phyloP scores from a whole-genome alignment of 2,113 vertebrate genomes.

The Hypocryptadius cinnamomeus region DNA sequence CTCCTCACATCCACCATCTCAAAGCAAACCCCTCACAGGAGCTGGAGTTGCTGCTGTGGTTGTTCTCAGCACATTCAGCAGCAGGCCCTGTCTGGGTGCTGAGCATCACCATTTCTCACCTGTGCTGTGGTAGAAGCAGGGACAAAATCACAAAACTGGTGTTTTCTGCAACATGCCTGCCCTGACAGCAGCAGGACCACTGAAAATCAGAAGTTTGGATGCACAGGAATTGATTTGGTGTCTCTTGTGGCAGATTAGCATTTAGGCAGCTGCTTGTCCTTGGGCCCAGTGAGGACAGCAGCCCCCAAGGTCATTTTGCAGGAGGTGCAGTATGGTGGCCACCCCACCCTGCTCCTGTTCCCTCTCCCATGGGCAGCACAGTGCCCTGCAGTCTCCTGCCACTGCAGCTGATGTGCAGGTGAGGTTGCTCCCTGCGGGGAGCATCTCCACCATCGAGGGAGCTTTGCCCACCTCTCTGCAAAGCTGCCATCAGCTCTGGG shows the following conservation, averaged over 20 bases:
- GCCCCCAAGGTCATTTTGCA: not conserved
- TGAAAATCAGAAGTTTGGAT: not conserved
- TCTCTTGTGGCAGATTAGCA: not conserved
- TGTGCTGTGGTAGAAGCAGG: not conserved
- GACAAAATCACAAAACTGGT: not conserved
- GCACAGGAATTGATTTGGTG: not conserved
- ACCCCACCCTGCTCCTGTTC: not conserved
- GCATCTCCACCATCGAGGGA: accelerated
- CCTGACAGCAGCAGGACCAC: not conserved
- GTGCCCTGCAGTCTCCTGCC: not conserved
- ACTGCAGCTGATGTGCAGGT: not conserved
- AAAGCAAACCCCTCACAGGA: not conserved
- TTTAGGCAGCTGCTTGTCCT: not conserved
- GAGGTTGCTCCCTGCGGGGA: not conserved
- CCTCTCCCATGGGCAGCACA: not conserved
- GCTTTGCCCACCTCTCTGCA: not conserved
- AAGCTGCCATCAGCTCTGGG: not conserved
- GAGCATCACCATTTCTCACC: not conserved
- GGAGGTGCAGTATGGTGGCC: not conserved
- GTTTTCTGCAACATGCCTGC: not conserved
- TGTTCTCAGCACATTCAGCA: not conserved
- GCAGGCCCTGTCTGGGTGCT: not conserved
- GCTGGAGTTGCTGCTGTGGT: not conserved
- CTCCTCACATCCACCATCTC: not conserved
- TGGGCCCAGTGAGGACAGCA: not conserved